Evolutionary conservation across 1,140 invertebrate genomes (phyloP).

Genomic region (Dryas iulia): DNA sequence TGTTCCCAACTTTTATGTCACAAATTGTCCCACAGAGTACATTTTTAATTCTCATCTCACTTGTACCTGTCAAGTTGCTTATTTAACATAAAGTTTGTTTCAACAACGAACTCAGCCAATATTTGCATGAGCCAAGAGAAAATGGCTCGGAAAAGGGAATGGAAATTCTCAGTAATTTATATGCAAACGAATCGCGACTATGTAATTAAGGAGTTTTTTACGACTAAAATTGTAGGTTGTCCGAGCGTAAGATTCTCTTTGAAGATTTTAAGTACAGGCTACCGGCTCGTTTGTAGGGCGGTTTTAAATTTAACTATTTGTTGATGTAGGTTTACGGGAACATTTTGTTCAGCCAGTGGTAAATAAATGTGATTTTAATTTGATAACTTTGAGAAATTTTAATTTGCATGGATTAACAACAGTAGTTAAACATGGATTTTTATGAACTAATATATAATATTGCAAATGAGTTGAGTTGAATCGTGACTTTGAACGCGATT

Average conservation of each 20-base stretch:
- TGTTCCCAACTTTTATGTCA: not conserved
- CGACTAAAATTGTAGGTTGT: constrained; percentile 33
- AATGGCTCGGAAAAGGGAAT: constrained; percentile 59
- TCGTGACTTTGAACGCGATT: too few species aligned
- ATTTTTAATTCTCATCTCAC: constrained; percentile 36
- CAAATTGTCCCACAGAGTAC: constrained; percentile 16
- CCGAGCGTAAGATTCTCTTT: constrained; percentile 22
- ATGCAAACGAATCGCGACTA: constrained; percentile 66
- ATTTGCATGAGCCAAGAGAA: constrained; percentile 65
- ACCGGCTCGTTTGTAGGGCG: constrained; percentile 14
- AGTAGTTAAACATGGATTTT: too few species aligned
- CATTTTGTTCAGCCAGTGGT: not conserved
- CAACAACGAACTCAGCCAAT: constrained; percentile 48
- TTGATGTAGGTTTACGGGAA: not conserved
- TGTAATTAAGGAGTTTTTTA: constrained; percentile 59
- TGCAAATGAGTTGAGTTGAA: too few species aligned
- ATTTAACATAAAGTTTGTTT: constrained; percentile 70
- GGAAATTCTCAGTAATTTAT: constrained; percentile 66
- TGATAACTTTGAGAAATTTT: not conserved
- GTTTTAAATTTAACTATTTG: constrained; percentile 11
- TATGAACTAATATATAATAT: too few species aligned
- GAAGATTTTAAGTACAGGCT: constrained; percentile 34
- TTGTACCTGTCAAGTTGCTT: constrained; percentile 49
- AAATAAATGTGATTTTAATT: not conserved
- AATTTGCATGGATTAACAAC: too few species aligned